Evolutionary conservation across 2,888 invertebrate genomes (phyloP).

Genomic region (Ditula angustiorana): DNA sequence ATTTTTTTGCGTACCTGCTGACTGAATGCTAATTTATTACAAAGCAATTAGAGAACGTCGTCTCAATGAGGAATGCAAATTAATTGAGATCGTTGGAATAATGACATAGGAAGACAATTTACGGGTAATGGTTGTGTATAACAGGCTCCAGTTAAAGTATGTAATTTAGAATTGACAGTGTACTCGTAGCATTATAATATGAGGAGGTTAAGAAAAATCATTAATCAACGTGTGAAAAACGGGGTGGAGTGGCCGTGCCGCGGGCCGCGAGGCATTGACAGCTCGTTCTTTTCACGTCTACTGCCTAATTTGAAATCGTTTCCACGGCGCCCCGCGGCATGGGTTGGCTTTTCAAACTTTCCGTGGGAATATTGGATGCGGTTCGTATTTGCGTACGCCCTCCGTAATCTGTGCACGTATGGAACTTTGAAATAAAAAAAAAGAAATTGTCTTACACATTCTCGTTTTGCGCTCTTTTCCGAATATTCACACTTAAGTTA

Average conservation of each 20-base stretch:
- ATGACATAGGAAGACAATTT: neutral
- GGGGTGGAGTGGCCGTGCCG: neutral
- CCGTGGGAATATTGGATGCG: neutral
- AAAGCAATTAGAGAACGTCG: neutral
- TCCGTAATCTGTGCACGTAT: neutral
- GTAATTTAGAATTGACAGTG: no score
- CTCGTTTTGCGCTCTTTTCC: neutral
- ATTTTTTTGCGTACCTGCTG: neutral
- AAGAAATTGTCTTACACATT: neutral
- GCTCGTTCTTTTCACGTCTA: neutral
- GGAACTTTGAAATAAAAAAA: neutral
- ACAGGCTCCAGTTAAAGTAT: neutral
- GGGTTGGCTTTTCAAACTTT: slow-evolving; percentile 10
- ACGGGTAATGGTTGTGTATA: neutral
- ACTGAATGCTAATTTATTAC: neutral
- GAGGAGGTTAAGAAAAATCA: neutral
- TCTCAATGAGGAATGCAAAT: neutral
- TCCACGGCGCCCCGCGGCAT: no score
- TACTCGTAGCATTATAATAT: neutral
- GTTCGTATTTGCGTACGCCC: neutral
- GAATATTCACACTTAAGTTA: neutral
- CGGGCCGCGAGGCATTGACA: slow-evolving; percentile 12
- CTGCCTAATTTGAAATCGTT: neutral
- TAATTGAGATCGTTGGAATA: slow-evolving; percentile 17
- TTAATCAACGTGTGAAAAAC: neutral